A percentile compares a stretch with the other conserved stretches of the same genome.
Evolutionary conservation across 2,113 vertebrate species (phyloP).

Genomic region (Todiramphus chloris): DNA sequence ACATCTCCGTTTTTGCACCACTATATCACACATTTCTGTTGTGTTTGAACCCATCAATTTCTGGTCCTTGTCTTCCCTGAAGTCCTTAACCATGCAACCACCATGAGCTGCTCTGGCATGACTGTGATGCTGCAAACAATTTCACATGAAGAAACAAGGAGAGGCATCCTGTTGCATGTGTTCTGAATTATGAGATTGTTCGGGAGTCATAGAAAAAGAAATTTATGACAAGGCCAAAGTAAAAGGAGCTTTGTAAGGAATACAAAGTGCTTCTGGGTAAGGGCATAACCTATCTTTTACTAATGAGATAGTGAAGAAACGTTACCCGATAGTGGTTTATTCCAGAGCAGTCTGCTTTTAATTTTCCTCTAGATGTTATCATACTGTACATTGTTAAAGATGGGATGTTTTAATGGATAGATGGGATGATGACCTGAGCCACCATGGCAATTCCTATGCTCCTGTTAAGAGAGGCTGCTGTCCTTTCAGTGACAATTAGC

Average conservation of each 20-base stretch:
- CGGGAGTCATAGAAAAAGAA: neutral
- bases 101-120: neutral
- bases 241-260: neutral
- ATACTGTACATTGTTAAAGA: neutral
- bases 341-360: neutral
- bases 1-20: neutral
- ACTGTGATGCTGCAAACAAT: neutral
- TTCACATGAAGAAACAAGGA: neutral
- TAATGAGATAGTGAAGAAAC: neutral
- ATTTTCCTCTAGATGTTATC: neutral
- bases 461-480: neutral
- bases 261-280: neutral
- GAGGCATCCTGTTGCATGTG: neutral
- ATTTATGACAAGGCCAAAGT: neutral
- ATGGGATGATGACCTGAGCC: neutral
- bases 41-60: neutral
- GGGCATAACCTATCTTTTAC: neutral
- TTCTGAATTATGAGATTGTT: neutral
- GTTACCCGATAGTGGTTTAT: neutral
- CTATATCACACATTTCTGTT: neutral
- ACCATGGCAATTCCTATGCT: neutral
- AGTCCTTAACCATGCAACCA: neutral
- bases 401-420: neutral
- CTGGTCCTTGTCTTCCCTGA: neutral
- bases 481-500: slow-evolving; percentile 36